Base-by-base conservation (phyloP, 2,113 vertebrate species). In the Trachemys scripta region DNA sequence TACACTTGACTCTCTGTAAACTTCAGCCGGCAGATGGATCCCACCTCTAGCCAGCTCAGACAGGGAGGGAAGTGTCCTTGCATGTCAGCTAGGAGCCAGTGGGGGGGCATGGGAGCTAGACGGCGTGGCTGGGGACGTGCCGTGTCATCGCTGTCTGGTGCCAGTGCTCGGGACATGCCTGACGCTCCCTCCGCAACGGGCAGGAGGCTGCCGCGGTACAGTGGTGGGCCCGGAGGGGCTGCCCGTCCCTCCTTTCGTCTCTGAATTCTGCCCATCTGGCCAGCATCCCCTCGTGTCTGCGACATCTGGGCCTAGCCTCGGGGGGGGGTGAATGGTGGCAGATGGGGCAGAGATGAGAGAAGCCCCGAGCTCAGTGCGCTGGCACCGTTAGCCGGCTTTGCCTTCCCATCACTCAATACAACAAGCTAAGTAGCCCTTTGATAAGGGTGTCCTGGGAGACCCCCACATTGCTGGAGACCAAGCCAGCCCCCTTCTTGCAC, bases 1-100 rank as follows among this genome's bases (percentile, higher is more conserved):
- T 51, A 38, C 90, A 3, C 10, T 7, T 0, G 7, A 4, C 9
- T 79, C 62, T 49, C 75, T 1, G 0, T 27, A 25, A 27, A 10
- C 53, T n/a, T 4, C 31, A 62, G 72, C 72, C 49, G 51, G 54
- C 72, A 2, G 24, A 59, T 8, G 45, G 57, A 29, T 8, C 82
- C 85, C 45, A 24, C 50, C 54, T 10, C 75, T 79, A 81, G 62
- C 47, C 51, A 6, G 82, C 10, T 10, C 4, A 1, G 56, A 82
- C 24, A 42, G 3, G 13, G 20, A 27, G 25, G 72, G n/a, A 88
- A 27, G 76, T 29, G 10, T 8, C 0, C 1, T 47, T 10, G 14
- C 62, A 16, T 45, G 53, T 42, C 16, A 27, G 84, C 81, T 0
- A 0, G 76, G 87, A 80, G 57, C 82, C 80, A 53, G n/a, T 12